Percentiles rank a stretch among this genome's conserved stretches.
Evolutionary conservation across 2,113 vertebrate species (phyloP).

Genomic region (Abramis brama): DNA sequence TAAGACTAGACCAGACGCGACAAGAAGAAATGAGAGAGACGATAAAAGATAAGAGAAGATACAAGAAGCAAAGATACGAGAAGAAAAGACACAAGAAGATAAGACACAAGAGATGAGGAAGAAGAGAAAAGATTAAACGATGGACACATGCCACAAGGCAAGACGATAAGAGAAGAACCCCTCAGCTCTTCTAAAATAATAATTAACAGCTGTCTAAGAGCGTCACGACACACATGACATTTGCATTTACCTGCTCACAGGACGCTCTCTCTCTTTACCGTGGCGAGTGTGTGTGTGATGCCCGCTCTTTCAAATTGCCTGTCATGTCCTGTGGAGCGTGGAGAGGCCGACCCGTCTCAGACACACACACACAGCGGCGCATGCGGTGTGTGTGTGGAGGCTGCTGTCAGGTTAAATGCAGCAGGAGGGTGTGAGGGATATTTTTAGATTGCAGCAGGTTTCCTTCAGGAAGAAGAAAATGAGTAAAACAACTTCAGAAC

Average conservation of each 20-base stretch:
- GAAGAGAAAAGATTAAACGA: neutral
- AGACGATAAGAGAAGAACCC: neutral
- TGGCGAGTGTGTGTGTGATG: neutral
- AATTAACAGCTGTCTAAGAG: neutral
- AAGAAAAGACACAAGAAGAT: neutral
- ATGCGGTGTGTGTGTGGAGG: neutral
- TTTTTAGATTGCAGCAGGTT: slow-evolving; percentile 1
- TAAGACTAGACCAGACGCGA: neutral
- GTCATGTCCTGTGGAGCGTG: neutral
- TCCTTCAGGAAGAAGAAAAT: slow-evolving; percentile 10
- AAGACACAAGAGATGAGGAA: neutral
- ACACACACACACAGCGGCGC: neutral
- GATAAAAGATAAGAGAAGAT: neutral
- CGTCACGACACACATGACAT: neutral
- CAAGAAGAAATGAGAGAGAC: neutral
- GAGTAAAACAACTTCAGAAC: neutral
- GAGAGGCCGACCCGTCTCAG: neutral
- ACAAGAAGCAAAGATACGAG: neutral
- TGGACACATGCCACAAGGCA: neutral
- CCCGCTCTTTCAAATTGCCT: neutral
- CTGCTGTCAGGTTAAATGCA: slow-evolving; percentile 23
- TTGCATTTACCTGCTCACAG: neutral
- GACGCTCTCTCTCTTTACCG: neutral
- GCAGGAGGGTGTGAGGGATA: slow-evolving; percentile 3
- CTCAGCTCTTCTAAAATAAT: neutral